phyloP scores from a whole-genome alignment of 2,797 vertebrate genomes.

The Limosa lapponica region DNA sequence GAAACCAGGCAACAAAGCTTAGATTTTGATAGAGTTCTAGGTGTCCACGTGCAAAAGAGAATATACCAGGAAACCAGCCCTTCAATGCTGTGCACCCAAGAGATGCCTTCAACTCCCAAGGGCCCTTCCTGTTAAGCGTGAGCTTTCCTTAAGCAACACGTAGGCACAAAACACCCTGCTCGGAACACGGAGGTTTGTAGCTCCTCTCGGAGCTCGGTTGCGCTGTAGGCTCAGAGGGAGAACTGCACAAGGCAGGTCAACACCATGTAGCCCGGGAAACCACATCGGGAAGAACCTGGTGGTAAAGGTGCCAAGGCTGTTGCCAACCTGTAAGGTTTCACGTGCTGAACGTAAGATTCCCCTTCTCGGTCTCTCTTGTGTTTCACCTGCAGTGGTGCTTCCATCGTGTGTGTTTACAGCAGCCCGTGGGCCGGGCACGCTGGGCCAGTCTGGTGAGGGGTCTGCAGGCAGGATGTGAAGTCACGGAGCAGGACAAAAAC shows the following conservation, averaged over 20 bases:
- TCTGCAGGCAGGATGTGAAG: not conserved
- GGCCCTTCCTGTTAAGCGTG: not conserved
- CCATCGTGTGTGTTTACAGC: accelerated
- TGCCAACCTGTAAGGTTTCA: not conserved
- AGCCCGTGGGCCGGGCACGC: not conserved
- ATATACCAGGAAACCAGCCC: not conserved
- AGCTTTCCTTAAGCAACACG: not conserved
- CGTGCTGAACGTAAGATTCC: not conserved
- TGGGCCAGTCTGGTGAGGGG: not conserved
- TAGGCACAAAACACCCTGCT: not conserved
- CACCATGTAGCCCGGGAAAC: not conserved
- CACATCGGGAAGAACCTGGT: not conserved
- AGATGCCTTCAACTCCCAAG: not conserved
- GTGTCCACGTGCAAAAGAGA: not conserved
- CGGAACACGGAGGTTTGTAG: not conserved
- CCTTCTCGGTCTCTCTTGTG: not conserved
- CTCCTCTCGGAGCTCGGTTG: not conserved
- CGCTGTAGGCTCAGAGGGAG: not conserved
- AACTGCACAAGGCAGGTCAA: not conserved
- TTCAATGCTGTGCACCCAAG: not conserved
- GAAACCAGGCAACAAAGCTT: not conserved
- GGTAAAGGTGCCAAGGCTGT: not conserved
- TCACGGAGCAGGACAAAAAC: not conserved
- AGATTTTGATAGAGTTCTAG: not conserved
- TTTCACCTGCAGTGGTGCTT: not conserved